Evolutionary conservation across 2,888 invertebrate species (phyloP).

Genomic region (Clanis bilineata): DNA sequence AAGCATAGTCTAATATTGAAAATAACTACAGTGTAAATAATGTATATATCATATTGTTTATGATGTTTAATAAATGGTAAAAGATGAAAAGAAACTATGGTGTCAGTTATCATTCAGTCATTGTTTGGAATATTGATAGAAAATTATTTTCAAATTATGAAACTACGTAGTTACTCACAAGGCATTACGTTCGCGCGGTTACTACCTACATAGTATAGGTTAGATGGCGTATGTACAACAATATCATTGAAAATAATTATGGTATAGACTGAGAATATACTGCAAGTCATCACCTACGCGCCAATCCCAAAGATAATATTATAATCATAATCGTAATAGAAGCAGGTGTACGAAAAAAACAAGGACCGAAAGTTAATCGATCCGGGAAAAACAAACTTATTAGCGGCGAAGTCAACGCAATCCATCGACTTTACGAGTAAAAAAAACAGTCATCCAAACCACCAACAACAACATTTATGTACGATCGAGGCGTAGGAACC

Average conservation of each 20-base stretch:
- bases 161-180: background rate
- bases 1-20: too few species aligned
- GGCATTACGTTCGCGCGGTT: background rate
- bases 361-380: constrained; percentile 48
- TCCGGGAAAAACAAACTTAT: constrained; percentile 52
- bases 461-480: background rate
- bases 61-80: too few species aligned
- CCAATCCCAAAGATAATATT: background rate
- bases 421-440: background rate
- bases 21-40: too few species aligned
- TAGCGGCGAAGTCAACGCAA: constrained; percentile 19
- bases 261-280: too few species aligned
- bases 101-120: too few species aligned
- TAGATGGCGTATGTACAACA: background rate
- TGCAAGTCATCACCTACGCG: constrained; percentile 6
- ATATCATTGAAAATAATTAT: background rate
- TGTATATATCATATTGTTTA: too few species aligned
- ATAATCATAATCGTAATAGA: background rate
- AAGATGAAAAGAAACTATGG: too few species aligned
- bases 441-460: background rate
- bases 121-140: background rate
- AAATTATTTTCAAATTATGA: background rate
- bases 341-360: background rate
- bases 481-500: constrained; percentile 20
- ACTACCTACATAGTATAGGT: background rate